These are phyloP conservation scores for Dryocosmus kuriphilus DNA, from an alignment of 2,888 invertebrate species.

Conservation along the genomic window DNA sequence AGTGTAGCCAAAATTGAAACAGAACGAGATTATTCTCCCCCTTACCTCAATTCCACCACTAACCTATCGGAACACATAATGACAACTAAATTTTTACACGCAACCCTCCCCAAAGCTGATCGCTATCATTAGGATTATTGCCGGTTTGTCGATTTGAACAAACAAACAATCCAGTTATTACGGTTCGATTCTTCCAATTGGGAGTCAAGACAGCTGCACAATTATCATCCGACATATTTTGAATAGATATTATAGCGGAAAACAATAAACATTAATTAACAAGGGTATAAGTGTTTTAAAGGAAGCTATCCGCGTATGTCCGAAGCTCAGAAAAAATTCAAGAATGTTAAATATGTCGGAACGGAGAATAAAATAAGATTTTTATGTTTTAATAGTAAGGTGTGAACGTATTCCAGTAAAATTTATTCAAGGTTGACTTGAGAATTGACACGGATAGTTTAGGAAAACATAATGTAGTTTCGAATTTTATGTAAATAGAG, in stretches of 20 bases:
- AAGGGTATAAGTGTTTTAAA: too few relatives aligned
- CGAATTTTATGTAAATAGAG: constrained; percentile 30
- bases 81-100: constrained; percentile 63
- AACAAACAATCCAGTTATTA: constrained; percentile 62
- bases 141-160: constrained; percentile 59
- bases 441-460: constrained; percentile 6
- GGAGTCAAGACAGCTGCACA: constrained; percentile 54
- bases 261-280: too few relatives aligned
- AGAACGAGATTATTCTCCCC: constrained; percentile 54
- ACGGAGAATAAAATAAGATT: background rate
- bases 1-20: constrained; percentile 69
- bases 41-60: background rate
- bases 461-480: constrained; percentile 17
- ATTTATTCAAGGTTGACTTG: constrained; percentile 15
- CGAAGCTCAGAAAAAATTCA: background rate
- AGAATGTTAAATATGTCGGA: background rate
- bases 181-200: constrained; percentile 30
- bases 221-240: background rate
- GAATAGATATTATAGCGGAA: background rate
- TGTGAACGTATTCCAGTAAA: constrained; percentile 7
- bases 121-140: constrained; percentile 62
- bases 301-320: background rate
- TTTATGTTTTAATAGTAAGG: background rate
- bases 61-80: constrained; percentile 55
- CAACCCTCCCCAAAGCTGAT: constrained; percentile 45